Base-by-base conservation (phyloP, 2,113 vertebrate species). In the Mus musculus region DNA sequence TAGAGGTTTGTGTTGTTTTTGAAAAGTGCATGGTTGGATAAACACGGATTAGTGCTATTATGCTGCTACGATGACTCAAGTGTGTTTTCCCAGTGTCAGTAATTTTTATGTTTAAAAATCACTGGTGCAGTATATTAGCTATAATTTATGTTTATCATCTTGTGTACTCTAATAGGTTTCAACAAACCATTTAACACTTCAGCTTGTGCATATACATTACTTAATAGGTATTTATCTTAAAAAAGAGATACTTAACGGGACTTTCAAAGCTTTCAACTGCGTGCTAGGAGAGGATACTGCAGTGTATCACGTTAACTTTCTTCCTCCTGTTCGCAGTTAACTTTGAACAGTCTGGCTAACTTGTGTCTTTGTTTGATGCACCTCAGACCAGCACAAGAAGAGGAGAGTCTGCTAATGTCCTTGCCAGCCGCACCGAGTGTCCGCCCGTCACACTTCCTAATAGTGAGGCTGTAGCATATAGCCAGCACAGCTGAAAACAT, bases 121-220 rank as follows among this genome's bases (percentile, higher is more conserved):
- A 99, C 99, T 99, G 99, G 99, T 99, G 99, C 99, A 99, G 99
- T 99, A 99, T 99, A 99, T 99, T 99, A 99, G 99, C 99, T 99
- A 99, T 99, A 99, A 99, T 99, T 99, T 99, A 99, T 99, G 99
- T 99, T 99, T 99, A 99, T 99, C 99, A 99, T 99, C 99, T 98
- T 99, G 99, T 99, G 99, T 99, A 99, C 99, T 99, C 99, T 98
- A 99, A 99, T 99, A 99, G 99, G 99, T 99, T 99, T 99, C 99
- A 99, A 99, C 99, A 99, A 99, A 99, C 99, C 99, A 99, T 99
- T 99, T 99, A 99, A 99, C 99, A 98, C 99, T 99, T 99, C 98
- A 98, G 99, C 99, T 99, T 99, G 99, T 99, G 99, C 99, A 99
- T 99, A 99, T 99, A 99, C 99, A 99, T 99, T 99, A 99, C 99